Conservation (phyloP, 2,113 vertebrate genomes). For the Brienomyrus longianalis region DNA sequence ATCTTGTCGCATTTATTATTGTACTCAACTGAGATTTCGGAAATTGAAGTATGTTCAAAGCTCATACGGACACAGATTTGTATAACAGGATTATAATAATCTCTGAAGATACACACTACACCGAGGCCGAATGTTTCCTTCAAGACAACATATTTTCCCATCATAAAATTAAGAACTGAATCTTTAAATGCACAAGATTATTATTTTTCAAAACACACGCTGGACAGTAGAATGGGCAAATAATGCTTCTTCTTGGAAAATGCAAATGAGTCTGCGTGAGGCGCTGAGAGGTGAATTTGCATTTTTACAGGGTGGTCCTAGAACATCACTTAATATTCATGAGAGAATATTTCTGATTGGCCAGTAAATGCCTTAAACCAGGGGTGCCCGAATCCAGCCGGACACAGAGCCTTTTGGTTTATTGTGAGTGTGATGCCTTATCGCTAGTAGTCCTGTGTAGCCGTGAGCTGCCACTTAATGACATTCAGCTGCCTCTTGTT, state of each 20-base stretch:
- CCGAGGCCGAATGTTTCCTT: background rate
- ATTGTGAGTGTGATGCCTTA: background rate
- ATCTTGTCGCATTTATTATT: background rate
- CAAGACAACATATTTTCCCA: background rate
- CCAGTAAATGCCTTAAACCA: too few species aligned
- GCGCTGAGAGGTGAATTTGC: background rate
- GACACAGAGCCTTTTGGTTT: background rate
- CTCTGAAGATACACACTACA: background rate
- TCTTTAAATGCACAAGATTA: background rate
- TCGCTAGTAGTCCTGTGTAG: background rate
- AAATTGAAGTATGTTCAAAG: conserved; percentile 8
- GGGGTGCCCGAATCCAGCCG: background rate
- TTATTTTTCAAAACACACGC: background rate
- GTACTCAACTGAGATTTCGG: background rate
- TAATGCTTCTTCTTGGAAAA: background rate
- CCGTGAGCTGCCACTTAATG: background rate
- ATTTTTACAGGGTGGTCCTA: too few species aligned
- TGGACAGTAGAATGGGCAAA: background rate
- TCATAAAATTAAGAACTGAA: background rate
- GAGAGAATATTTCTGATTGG: too few species aligned
- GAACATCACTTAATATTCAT: too few species aligned
- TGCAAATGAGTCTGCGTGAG: background rate
- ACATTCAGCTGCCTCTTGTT: conserved; percentile 1
- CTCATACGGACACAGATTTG: background rate
- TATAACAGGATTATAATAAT: background rate